These are phyloP conservation scores for Achroia grisella DNA, from an alignment of 1,140 invertebrate genomes.

Conservation along the genomic window DNA sequence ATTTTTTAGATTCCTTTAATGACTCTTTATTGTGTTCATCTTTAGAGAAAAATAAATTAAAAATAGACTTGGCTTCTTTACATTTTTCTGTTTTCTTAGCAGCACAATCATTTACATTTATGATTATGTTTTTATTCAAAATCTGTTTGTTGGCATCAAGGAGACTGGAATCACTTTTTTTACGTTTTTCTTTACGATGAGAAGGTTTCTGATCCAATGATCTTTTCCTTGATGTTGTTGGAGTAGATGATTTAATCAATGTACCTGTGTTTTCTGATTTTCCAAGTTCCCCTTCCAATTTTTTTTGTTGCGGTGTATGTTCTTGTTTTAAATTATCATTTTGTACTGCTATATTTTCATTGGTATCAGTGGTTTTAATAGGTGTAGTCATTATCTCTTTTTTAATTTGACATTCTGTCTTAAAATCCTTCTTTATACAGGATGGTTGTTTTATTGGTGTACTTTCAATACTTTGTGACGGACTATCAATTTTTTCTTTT, in stretches of 20 bases:
- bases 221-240: slow-evolving; percentile 44
- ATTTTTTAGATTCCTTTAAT: slow-evolving; percentile 28
- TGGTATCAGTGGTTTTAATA: neutral
- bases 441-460: slow-evolving; percentile 13
- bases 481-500: slow-evolving; percentile 30
- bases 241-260: slow-evolving; percentile 17
- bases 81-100: slow-evolving; percentile 31
- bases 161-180: slow-evolving; percentile 40
- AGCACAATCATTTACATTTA: slow-evolving; percentile 24
- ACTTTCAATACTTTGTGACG: slow-evolving; percentile 24
- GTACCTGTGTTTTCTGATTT: slow-evolving; percentile 17
- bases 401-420: neutral
- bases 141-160: slow-evolving; percentile 27
- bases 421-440: neutral
- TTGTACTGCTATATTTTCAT: no score
- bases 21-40: slow-evolving; percentile 21
- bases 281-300: slow-evolving; percentile 1
- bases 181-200: slow-evolving; percentile 65
- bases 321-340: slow-evolving; percentile 4
- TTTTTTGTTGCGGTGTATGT: slow-evolving; percentile 4
- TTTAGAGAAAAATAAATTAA: slow-evolving; percentile 37
- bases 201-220: slow-evolving; percentile 52
- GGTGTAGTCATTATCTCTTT: neutral
- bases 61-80: slow-evolving; percentile 22
- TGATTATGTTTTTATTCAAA: slow-evolving; percentile 29